These are phyloP conservation scores for Aporophyla lueneburgensis DNA, from an alignment of 2,888 invertebrate species.

Conservation along the genomic window DNA sequence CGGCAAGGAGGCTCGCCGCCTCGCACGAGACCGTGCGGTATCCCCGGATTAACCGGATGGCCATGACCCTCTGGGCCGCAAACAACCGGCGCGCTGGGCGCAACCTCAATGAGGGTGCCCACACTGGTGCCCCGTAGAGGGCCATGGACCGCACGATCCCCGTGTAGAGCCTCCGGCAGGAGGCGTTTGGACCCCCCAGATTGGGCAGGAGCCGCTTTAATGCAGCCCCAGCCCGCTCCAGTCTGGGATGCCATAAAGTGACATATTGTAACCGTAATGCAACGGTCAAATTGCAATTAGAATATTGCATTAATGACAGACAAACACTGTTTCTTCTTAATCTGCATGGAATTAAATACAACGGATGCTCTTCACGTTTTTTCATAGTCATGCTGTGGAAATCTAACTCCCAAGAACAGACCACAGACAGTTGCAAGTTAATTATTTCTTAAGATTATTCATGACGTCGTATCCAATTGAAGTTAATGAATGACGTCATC, in stretches of 20 bases:
- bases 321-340: not conserved
- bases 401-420: conserved; percentile 20
- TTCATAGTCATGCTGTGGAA: conserved; percentile 15
- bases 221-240: no score
- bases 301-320: not conserved
- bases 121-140: no score
- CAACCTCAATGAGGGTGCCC: no score
- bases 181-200: no score
- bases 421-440: conserved; percentile 3
- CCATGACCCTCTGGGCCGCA: no score
- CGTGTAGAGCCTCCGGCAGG: no score
- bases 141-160: no score
- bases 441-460: conserved; percentile 43
- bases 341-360: not conserved
- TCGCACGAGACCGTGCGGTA: no score
- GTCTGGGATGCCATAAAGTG: not conserved
- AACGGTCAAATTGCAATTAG: not conserved
- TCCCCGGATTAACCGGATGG: no score
- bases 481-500: conserved; percentile 35
- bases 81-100: no score
- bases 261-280: not conserved
- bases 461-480: conserved; percentile 53
- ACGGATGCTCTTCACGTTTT: not conserved
- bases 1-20: no score
- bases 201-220: no score